Conservation (phyloP, 2,113 vertebrate genomes). For the Prionailurus bengalensis region DNA sequence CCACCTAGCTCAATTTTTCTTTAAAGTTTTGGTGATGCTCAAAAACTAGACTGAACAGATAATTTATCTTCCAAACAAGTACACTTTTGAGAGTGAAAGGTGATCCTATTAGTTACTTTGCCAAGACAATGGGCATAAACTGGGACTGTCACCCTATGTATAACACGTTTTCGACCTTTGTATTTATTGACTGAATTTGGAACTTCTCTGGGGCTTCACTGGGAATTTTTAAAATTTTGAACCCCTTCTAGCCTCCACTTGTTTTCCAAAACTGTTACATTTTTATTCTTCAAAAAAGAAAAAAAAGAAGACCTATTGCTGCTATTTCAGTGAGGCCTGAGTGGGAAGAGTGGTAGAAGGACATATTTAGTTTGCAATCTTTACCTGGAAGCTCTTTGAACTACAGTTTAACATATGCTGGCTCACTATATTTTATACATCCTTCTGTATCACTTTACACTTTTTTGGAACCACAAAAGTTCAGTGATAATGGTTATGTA, state of each 20-base stretch:
- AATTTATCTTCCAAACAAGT: neutral
- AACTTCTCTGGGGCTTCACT: neutral
- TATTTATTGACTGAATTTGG: neutral
- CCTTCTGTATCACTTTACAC: neutral
- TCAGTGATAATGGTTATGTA: neutral
- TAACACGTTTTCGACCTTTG: neutral
- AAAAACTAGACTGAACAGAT: neutral
- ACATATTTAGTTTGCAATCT: neutral
- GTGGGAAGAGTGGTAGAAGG: neutral
- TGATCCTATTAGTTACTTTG: neutral
- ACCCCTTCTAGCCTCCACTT: neutral
- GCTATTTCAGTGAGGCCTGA: neutral
- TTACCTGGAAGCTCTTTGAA: neutral
- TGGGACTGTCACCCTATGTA: neutral
- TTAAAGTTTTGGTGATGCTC: neutral
- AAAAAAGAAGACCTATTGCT: neutral
- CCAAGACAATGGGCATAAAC: neutral
- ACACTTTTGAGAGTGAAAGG: neutral
- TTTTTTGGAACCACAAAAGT: neutral
- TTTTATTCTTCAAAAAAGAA: conserved; percentile 8
- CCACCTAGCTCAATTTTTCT: neutral
- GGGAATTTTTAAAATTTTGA: conserved; percentile 48
- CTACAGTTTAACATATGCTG: neutral
- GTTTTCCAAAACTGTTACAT: conserved; percentile 13
- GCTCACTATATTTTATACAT: neutral